Conservation (phyloP, 2,113 vertebrate species). For the Elanoides forficatus region DNA sequence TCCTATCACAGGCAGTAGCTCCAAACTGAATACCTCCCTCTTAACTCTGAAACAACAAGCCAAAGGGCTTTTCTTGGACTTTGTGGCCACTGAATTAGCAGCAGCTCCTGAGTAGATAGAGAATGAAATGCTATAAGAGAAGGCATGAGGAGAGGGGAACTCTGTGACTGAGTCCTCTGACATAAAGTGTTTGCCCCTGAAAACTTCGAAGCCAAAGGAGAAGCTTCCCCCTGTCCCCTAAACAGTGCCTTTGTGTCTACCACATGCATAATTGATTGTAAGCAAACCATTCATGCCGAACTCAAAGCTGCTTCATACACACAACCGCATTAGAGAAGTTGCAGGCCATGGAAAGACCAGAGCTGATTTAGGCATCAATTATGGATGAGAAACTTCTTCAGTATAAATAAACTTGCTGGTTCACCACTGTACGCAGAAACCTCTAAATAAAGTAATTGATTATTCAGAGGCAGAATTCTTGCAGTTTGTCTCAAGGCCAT, state of each 20-base stretch:
- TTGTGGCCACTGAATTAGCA: background rate
- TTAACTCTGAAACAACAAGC: background rate
- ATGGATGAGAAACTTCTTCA: slow-evolving; percentile 18
- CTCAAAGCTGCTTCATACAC: background rate
- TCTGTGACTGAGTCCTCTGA: background rate
- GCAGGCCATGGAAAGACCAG: background rate
- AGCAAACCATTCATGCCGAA: background rate
- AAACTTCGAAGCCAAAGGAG: background rate
- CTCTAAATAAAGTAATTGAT: slow-evolving; percentile 19
- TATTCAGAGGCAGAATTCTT: background rate
- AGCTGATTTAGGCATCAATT: slow-evolving; percentile 27
- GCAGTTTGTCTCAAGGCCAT: background rate
- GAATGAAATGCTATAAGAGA: background rate
- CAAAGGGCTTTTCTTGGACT: background rate
- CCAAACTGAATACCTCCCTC: background rate
- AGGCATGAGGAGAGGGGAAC: background rate
- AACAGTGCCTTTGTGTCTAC: background rate
- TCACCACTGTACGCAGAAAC: background rate
- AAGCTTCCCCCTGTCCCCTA: background rate
- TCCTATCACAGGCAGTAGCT: background rate
- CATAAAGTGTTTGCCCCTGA: background rate
- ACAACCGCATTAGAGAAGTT: background rate
- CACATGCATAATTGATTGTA: background rate
- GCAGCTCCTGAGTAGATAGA: background rate
- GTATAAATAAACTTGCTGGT: slow-evolving; percentile 26